Percentiles rank a stretch among this genome's conserved stretches.
Conservation (phyloP, 1,140 invertebrate genomes). For the Panulirus ornatus region DNA sequence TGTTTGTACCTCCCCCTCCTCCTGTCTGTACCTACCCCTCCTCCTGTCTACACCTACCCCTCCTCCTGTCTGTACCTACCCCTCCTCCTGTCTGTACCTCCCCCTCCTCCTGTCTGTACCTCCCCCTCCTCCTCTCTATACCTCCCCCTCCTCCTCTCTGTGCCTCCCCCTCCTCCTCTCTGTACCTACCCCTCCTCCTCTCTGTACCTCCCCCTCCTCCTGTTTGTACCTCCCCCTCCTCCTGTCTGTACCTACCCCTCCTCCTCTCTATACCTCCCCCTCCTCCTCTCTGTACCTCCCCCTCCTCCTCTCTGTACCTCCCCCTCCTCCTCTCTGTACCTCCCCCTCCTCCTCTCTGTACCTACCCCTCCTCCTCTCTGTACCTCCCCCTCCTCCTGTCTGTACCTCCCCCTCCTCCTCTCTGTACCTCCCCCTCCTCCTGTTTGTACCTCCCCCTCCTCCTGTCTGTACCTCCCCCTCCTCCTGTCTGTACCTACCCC, state of each 20-base stretch:
- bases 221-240: no score
- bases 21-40: not conserved
- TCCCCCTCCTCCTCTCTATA: not conserved
- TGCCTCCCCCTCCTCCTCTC: not conserved
- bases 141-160: not conserved
- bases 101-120: not conserved
- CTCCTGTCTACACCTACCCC: not conserved
- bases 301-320: no score
- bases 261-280: not conserved
- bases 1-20: not conserved
- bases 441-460: no score
- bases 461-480: no score
- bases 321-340: no score
- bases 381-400: no score
- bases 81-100: not conserved
- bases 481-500: no score
- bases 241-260: not conserved
- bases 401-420: no score
- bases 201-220: not conserved
- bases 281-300: no score
- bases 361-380: no score
- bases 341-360: no score
- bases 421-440: no score
- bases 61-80: not conserved
- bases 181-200: not conserved